Evolutionary conservation across 2,888 invertebrate genomes (phyloP), one percentile per base, ranked within the genome.

Genomic region (Sepioteuthis lessoniana): DNA sequence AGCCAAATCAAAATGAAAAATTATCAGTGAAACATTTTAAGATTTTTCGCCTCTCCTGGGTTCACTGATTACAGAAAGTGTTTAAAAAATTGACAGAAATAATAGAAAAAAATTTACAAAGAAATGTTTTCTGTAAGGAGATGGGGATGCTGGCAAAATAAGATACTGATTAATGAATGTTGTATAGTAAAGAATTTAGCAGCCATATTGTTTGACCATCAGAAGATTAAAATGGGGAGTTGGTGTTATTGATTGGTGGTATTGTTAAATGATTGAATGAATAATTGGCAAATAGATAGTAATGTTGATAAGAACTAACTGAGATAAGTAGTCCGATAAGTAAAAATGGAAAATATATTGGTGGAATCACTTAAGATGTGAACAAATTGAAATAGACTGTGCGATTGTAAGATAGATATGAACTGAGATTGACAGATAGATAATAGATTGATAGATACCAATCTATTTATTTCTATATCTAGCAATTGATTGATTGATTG

Each of bases 41-140:
- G 76, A 76, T 76, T 76, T 76, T 76, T 76, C n/a, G n/a, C n/a
- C 76, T 76, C 76, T 76, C 76, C 76, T 76, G 76, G 76, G 76
- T 76, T 76, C n/a, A 76, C 76, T 76, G 76, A 76, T 76, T 76
- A 35, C 76, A 35, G 76, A 13, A 76, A 76, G 35, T 76, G 76
- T 76, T 76, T n/a, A 4, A 76, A 76, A 31, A 76, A n/a, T 31
- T 76, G 13, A 19, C 8, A n/a, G 13, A 31, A 76, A 76, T 60
- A 60, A 60, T 76, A 31, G 2, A 31, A 76, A 76, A 76, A 76
- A n/a, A 1, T 28, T 76, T 76, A n/a, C 19, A 76, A 76, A 55
- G 55, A 55, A 25, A 55, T 55, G 25, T 55, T 55, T 55, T 55
- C 55, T 55, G 55, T 55, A 55, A 2, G 55, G 55, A 25, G 25